Evolutionary conservation across 2,113 vertebrate genomes (phyloP), one percentile per base, ranked within the genome.

Genomic region (Lutjanus erythropterus): DNA sequence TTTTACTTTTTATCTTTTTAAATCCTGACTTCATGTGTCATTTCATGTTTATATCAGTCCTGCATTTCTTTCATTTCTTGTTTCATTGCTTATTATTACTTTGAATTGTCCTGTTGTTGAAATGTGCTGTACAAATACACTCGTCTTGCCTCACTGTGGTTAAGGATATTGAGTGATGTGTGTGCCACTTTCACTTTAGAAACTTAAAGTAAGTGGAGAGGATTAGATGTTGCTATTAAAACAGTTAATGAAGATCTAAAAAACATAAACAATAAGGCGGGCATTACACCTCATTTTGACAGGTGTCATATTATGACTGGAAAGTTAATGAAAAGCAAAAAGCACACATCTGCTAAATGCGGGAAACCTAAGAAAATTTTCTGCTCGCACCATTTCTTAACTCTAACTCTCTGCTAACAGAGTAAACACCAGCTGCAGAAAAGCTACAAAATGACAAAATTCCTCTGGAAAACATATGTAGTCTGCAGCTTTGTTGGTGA

Each of bases 401-500:
- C 16, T 23, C n/a, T n/a, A n/a, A n/a, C n/a, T n/a, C n/a, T n/a
- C 33, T 61, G 35, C 7, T 52, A 69, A 60, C 6, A 3, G n/a
- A 41, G 53, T 7, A 1, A 27, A 27, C 44, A 37, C 3, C 50
- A 75, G 41, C 86, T 74, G 66, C 52, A 56, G 35, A 53, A 46
- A 16, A 60, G 15, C n/a, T 23, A 29, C 2, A 10, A 75, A 58
- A 58, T 9, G 5, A 46, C 12, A 27, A 55, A 42, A 33, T 9
- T 16, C 18, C 18, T 53, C 37, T 75, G 44, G 44, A 75, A 72
- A 64, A 73, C 16, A 8, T 29, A 37, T 56, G 44, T 19, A 49
- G 14, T 3, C 64, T 16, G 10, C 9, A 61, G 25, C 12, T 65
- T 4, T 23, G 52, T 37, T 31, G 52, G 56, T 41, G 61, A 73